Evolutionary conservation across 2,113 vertebrate species (phyloP), one percentile per base, ranked within the genome.

Genomic region (Chrysemys picta): DNA sequence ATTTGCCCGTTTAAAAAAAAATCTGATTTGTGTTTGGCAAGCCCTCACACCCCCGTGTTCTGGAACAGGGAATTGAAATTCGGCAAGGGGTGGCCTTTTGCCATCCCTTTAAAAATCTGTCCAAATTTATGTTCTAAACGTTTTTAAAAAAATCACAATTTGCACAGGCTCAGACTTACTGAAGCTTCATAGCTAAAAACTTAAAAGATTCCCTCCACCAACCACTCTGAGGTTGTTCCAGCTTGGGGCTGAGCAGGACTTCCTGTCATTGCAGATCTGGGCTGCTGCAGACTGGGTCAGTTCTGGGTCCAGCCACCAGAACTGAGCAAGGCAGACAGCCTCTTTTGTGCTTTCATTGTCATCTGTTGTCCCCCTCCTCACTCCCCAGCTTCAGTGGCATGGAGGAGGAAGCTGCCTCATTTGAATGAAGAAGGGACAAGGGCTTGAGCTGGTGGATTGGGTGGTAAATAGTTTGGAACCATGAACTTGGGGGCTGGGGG

Each of bases 1-100:
- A 78, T 80, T 82, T 82, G 1, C 45, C 21, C 21, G 27, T 38
- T 31, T 79, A 42, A 81, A 42, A 62, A 59, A n/a, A 1, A 0
- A 79, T 19, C 31, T 10, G 12, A 54, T 1, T 0, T 24, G 0
- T 29, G 1, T 9, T 27, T 6, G 56, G 0, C 38, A 3, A 12
- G 13, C 27, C 4, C 0, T 54, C 65, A 27, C 0, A 1, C 45
- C 0, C 4, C 75, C 29, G 22, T 5, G 76, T 14, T 59, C 47
- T 76, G 62, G 47, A 69, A 38, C 3, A 2, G 78, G 54, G 38
- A 3, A 45, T 47, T 7, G 22, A 1, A 1, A 53, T 72, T 57
- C 38, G 12, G n/a, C 76, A 42, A 52, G 27, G 4, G 29, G 49
- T 50, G 5, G 38, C 59, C 31, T 65, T 65, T n/a, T 65, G 62